Evolutionary conservation across 1,140 invertebrate genomes (phyloP).

Genomic region (Lepidurus packardi): DNA sequence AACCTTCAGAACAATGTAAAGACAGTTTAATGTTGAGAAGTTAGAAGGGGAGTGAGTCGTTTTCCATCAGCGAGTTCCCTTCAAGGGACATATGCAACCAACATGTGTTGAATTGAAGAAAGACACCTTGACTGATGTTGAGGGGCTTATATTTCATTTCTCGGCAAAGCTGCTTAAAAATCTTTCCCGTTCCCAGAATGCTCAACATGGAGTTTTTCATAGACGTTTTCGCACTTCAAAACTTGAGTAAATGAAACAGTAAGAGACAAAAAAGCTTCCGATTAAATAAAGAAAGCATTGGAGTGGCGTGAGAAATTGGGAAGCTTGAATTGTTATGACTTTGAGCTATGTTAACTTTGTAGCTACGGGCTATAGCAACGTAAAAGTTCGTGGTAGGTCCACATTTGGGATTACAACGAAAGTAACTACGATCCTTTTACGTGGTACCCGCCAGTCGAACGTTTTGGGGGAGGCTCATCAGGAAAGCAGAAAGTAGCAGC

Average conservation of each 20-base stretch:
- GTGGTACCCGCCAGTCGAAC: background rate
- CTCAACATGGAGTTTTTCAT: background rate
- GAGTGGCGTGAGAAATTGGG: background rate
- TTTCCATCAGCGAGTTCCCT: conserved; percentile 21
- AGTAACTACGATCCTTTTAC: background rate
- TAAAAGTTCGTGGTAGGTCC: conserved; percentile 13
- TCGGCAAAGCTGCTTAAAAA: background rate
- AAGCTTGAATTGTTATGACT: background rate
- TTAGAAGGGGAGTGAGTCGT: conserved; percentile 1
- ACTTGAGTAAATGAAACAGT: background rate
- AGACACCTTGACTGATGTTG: background rate
- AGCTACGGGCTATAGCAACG: background rate
- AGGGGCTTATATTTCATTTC: background rate
- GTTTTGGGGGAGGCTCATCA: background rate
- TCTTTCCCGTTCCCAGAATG: background rate
- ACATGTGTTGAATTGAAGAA: conserved; percentile 11
- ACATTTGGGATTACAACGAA: background rate
- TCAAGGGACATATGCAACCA: conserved; percentile 2
- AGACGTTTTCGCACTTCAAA: background rate
- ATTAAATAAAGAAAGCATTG: background rate
- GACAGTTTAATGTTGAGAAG: background rate
- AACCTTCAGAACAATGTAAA: background rate
- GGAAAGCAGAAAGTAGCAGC: background rate
- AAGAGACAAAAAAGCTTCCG: background rate
- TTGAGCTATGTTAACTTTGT: background rate